Base-by-base conservation (phyloP, 2,888 invertebrate species). In the Diplazon laetatorius region DNA sequence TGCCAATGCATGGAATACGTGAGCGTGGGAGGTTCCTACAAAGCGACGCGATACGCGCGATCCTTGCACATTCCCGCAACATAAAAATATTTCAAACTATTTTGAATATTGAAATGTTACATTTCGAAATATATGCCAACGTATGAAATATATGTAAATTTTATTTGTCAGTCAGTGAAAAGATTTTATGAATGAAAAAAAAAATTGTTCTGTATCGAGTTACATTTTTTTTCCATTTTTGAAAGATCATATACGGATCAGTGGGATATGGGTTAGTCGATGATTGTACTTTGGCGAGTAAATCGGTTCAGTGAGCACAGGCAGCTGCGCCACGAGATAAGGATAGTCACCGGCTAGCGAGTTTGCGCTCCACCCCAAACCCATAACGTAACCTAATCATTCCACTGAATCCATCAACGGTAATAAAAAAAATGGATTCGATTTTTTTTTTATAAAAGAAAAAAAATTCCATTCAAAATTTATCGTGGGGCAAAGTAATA, bases 301-400 rank as follows among this genome's bases (percentile, higher is more conserved):
- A 85, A 86, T 85, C 86, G 85, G 85, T 84, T 85, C 86, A 83
- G 76, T 83, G 88, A 85, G 60, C 82, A 83, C 82, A 68, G 70
- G 82, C 86, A 87, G 84, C 88, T 88, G 88, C 83, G 81, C 79
- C 80, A 71, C 48, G 82, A 82, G 88, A 88, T 88, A 88, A 88
- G 88, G 73, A 76, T 73, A 60, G 50, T 79, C 78, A 78, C 77
- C 72, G 69, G 76, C 78, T 66, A 73, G 65, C 73, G 66, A 55
- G 76, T 71, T 69, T 14, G 18, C 60, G 48, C 60, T 48, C 35
- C 46, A 57, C 48, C 63, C 63, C 44, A 78, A 50, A 37, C 66
- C 65, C 14, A 52, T 60, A 75, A 71, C 35, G 16, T 30, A 30
- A 8, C n/a, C 59, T 48, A 59, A 44, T 46, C 16, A 42, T 20